Evolutionary conservation across 2,888 invertebrate genomes (phyloP).

Genomic region (Flexamia atlantica): DNA sequence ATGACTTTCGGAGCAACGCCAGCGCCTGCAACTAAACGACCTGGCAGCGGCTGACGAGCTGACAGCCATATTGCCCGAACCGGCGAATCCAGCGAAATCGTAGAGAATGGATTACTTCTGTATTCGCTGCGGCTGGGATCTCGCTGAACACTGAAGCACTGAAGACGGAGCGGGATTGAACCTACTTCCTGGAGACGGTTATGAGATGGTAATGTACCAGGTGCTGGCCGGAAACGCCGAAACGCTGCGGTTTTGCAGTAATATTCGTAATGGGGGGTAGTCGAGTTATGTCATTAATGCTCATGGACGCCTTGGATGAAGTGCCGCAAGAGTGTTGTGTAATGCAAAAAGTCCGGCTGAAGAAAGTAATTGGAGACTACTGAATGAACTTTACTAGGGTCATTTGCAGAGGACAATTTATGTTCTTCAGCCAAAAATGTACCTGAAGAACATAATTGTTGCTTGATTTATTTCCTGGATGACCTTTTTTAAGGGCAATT

Average conservation of each 20-base stretch:
- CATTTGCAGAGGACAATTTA: too few species aligned
- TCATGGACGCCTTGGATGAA: neutral
- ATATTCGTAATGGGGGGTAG: neutral
- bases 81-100: slow-evolving; percentile 35
- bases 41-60: too few species aligned
- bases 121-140: slow-evolving; percentile 32
- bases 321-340: too few species aligned
- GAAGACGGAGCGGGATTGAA: slow-evolving; percentile 39
- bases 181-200: slow-evolving; percentile 51
- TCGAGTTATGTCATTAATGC: slow-evolving; percentile 1
- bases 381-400: too few species aligned
- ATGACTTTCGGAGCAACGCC: too few species aligned
- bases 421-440: too few species aligned
- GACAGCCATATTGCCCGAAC: slow-evolving; percentile 12
- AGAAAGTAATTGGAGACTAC: too few species aligned
- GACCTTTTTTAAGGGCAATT: too few species aligned
- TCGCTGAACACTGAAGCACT: slow-evolving; percentile 3
- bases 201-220: slow-evolving; percentile 51
- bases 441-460: too few species aligned
- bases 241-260: neutral
- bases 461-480: too few species aligned
- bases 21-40: too few species aligned
- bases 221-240: neutral
- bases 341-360: too few species aligned
- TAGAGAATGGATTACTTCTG: slow-evolving; percentile 53